phyloP scores from a whole-genome alignment of 2,888 invertebrate species.

The Pasiphila rectangulata region DNA sequence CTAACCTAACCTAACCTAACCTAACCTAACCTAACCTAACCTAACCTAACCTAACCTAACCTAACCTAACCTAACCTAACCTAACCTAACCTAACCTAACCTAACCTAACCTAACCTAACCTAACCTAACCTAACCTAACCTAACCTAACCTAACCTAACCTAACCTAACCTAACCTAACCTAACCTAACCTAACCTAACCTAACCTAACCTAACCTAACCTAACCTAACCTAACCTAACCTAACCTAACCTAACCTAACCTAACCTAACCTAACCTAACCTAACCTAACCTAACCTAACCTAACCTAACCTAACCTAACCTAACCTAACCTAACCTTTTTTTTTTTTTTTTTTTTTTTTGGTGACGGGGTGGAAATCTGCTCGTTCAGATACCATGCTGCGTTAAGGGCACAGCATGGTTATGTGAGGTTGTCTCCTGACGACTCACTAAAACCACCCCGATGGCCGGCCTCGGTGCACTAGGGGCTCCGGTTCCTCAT shows the following conservation, averaged over 20 bases:
- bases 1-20: too few species aligned
- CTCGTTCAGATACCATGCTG: too few species aligned
- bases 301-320: slow-evolving; percentile 32
- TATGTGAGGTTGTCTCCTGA: too few species aligned
- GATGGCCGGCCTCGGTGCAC: too few species aligned
- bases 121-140: slow-evolving; percentile 16
- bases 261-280: slow-evolving; percentile 37
- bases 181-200: too few species aligned
- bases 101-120: slow-evolving; percentile 22
- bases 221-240: slow-evolving; percentile 15
- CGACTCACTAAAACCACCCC: too few species aligned
- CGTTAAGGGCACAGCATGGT: too few species aligned
- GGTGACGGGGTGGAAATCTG: too few species aligned
- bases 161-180: slow-evolving; percentile 7
- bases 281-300: slow-evolving; percentile 37
- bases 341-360: too few species aligned
- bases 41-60: slow-evolving; percentile 22
- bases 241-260: slow-evolving; percentile 35
- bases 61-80: too few species aligned
- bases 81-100: slow-evolving; percentile 27
- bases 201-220: slow-evolving; percentile 15
- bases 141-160: slow-evolving; percentile 6
- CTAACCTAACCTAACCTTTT: slow-evolving; percentile 27
- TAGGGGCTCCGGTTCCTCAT: too few species aligned
- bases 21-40: slow-evolving; percentile 27